Evolutionary conservation across 2,113 vertebrate genomes (phyloP), one percentile per base, ranked within the genome.

Genomic region (Donacobius atricapilla): DNA sequence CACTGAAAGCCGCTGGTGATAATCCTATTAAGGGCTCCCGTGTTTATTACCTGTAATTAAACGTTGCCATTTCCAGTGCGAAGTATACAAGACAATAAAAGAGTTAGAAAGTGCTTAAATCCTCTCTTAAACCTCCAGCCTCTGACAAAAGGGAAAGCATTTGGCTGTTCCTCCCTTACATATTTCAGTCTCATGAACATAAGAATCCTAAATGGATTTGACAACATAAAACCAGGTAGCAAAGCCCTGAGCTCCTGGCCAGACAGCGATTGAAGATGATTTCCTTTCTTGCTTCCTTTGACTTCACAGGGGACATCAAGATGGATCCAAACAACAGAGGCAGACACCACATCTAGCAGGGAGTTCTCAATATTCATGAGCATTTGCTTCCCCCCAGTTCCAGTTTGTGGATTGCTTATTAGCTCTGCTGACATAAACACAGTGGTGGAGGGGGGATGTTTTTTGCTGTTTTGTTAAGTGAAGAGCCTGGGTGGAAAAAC

Each of bases 401-500:
- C 93, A 92, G 68, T 76, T 50, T 86, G 71, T 2, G 24, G 64
- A 25, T 83, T 78, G 76, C 94, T 93, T 90, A 92, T 88, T 95
- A 93, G 93, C 79, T 94, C 53, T 78, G 88, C 90, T 96, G 88
- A 95, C 88, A 95, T 7, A 86, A 90, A 89, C 93, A 66, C 87
- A n/a, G 76, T 40, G 79, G 42, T 61, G 72, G 33, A 48, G 4
- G 47, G 53, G 5, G 71, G 87, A 6, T 42, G 84, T 40, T 95
- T 95, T 95, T 87, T 72, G 71, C 88, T 84, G 12, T 3, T 84
- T 78, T 79, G 84, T 93, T 48, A 87, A 96, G 93, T 75, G 92
- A 96, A 93, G 90, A 94, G 80, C 76, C 88, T 86, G 93, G 45
- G 88, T 93, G 70, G 89, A 97, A 96, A 96, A 95, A 94, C 92